Evolutionary conservation across 2,888 invertebrate species (phyloP).

Genomic region (Apodemia zela): DNA sequence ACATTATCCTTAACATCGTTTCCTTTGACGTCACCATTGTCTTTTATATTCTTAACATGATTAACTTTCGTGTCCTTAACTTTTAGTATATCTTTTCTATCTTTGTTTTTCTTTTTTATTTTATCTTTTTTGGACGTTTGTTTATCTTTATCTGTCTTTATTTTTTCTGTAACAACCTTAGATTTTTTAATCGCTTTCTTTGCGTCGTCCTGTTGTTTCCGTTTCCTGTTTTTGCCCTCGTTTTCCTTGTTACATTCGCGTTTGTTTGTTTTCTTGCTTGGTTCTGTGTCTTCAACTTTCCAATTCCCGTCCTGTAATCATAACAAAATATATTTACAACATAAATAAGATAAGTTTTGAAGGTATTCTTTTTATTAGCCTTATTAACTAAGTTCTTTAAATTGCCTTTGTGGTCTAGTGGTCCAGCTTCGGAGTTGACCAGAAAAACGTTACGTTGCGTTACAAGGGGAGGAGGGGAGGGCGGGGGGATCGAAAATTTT

Average conservation of each 20-base stretch:
- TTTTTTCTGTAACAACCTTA: constrained; percentile 20
- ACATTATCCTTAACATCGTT: constrained; percentile 8
- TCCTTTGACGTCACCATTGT: constrained; percentile 26
- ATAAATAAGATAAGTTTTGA: too few species aligned
- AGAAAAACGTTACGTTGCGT: too few species aligned
- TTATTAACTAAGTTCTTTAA: too few species aligned
- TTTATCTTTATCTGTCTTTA: constrained; percentile 17
- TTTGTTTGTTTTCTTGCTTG: constrained; percentile 33
- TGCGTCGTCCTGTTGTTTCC: constrained; percentile 32
- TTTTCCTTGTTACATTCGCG: constrained; percentile 50
- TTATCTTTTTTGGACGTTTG: constrained; percentile 29
- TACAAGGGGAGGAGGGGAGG: too few species aligned
- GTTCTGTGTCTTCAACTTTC: constrained; percentile 50
- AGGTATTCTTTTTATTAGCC: too few species aligned
- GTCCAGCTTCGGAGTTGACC: too few species aligned
- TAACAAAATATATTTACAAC: too few species aligned
- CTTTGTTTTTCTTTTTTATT: constrained; percentile 19
- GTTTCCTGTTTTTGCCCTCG: constrained; percentile 38
- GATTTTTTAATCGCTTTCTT: constrained; percentile 30
- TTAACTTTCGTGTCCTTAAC: constrained; percentile 25
- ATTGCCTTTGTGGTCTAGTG: too few species aligned
- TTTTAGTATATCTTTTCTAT: constrained; percentile 21
- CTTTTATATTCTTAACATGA: constrained; percentile 23
- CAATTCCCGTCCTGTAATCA: constrained; percentile 51
- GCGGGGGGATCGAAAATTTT: too few species aligned